Conservation (phyloP, 2,888 invertebrate species). For the Brachypterus glaber region DNA sequence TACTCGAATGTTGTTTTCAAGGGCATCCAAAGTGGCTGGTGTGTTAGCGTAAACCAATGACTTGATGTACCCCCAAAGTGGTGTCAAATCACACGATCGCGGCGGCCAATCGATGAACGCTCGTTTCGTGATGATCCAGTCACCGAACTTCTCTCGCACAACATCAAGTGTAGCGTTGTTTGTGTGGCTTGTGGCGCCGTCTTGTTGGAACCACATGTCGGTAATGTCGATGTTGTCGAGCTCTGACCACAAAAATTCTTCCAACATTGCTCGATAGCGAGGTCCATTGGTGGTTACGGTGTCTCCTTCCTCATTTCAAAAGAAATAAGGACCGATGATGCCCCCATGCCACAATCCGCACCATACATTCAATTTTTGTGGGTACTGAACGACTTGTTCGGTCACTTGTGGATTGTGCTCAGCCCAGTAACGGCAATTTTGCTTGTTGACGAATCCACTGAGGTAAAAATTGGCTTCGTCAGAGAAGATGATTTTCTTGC, state of each 20-base stretch:
- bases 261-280: no score
- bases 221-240: no score
- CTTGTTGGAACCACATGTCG: no score
- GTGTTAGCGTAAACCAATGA: neutral
- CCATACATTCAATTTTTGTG: neutral
- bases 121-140: neutral
- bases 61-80: conserved; percentile 1
- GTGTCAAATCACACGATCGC: conserved; percentile 4
- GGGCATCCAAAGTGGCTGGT: conserved; percentile 1
- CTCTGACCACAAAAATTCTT: no score
- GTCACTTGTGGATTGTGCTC: neutral
- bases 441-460: neutral
- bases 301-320: neutral
- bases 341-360: neutral
- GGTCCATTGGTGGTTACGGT: neutral
- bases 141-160: neutral
- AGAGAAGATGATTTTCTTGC: neutral
- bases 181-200: neutral
- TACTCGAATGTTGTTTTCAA: conserved; percentile 1
- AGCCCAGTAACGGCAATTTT: neutral
- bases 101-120: conserved; percentile 4
- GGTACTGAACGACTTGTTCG: neutral
- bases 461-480: neutral
- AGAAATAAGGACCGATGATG: neutral
- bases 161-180: neutral